These are phyloP conservation scores for Scylla paramamosain DNA, from an alignment of 1,140 invertebrate genomes.

Conservation along the genomic window DNA sequence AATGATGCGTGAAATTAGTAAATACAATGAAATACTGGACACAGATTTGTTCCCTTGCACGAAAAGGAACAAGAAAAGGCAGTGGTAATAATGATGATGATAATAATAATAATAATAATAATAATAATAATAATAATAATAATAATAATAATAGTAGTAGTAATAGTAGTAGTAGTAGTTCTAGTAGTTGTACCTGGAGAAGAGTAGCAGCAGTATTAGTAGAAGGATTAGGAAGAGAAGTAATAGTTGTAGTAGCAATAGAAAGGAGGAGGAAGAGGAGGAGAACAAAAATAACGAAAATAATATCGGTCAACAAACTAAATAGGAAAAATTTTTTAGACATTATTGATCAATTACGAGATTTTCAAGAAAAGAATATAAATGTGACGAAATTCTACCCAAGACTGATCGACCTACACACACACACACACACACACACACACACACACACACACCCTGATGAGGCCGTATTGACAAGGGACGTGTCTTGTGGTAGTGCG, in stretches of 20 bases:
- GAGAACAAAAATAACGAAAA: neutral
- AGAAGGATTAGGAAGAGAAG: too few relatives aligned
- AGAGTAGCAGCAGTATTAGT: too few relatives aligned
- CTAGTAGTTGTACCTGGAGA: too few relatives aligned
- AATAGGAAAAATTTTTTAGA: too few relatives aligned
- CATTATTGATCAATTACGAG: too few relatives aligned
- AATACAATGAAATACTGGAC: neutral
- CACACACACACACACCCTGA: neutral
- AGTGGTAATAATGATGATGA: too few relatives aligned
- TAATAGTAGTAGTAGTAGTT: too few relatives aligned
- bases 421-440: constrained; percentile 10
- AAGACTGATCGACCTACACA: neutral
- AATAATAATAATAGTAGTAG: too few relatives aligned
- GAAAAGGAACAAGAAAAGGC: neutral
- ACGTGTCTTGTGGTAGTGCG: neutral
- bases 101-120: neutral
- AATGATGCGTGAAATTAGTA: constrained; percentile 13
- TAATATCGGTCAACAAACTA: neutral
- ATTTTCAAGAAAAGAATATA: too few relatives aligned
- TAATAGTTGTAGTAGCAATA: too few relatives aligned
- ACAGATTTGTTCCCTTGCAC: neutral
- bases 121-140: too few relatives aligned
- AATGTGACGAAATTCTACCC: too few relatives aligned
- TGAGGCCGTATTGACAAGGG: neutral
- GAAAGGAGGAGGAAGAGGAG: neutral